These are phyloP conservation scores for Digitonthophagus gazella DNA, from an alignment of 2,888 invertebrate species.

Conservation along the genomic window DNA sequence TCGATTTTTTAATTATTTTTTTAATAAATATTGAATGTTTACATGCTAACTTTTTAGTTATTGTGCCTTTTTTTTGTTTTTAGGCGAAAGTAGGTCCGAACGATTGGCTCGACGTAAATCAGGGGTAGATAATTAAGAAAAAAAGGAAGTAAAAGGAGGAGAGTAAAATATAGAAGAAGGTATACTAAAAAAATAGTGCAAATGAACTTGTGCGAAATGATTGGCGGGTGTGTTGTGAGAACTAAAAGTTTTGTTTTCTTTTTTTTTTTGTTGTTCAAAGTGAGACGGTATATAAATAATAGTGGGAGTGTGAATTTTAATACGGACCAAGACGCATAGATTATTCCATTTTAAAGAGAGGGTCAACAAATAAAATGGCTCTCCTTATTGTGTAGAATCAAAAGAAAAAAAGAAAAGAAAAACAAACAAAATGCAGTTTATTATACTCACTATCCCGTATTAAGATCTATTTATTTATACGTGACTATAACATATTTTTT, in stretches of 20 bases:
- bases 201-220: slow-evolving; percentile 17
- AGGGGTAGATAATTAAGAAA: slow-evolving; percentile 39
- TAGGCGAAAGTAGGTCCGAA: slow-evolving; percentile 39
- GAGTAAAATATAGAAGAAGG: slow-evolving; percentile 28
- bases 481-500: slow-evolving; percentile 37
- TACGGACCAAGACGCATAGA: slow-evolving; percentile 24
- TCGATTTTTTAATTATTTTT: background rate
- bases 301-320: slow-evolving; percentile 15
- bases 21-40: background rate
- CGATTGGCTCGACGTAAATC: slow-evolving; percentile 41
- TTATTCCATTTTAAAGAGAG: slow-evolving; percentile 24
- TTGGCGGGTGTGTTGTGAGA: slow-evolving; percentile 12
- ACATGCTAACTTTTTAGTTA: no score
- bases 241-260: slow-evolving; percentile 1
- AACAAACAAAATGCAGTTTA: slow-evolving; percentile 22
- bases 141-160: slow-evolving; percentile 25
- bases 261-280: slow-evolving; percentile 8
- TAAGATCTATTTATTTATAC: slow-evolving; percentile 42
- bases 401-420: slow-evolving; percentile 21
- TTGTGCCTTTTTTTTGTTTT: slow-evolving; percentile 15
- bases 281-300: slow-evolving; percentile 17
- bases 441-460: slow-evolving; percentile 29
- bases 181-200: background rate
- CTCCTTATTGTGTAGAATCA: slow-evolving; percentile 9
- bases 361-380: slow-evolving; percentile 10